Conservation (phyloP, 2,113 vertebrate genomes). For the Apodemus sylvaticus region DNA sequence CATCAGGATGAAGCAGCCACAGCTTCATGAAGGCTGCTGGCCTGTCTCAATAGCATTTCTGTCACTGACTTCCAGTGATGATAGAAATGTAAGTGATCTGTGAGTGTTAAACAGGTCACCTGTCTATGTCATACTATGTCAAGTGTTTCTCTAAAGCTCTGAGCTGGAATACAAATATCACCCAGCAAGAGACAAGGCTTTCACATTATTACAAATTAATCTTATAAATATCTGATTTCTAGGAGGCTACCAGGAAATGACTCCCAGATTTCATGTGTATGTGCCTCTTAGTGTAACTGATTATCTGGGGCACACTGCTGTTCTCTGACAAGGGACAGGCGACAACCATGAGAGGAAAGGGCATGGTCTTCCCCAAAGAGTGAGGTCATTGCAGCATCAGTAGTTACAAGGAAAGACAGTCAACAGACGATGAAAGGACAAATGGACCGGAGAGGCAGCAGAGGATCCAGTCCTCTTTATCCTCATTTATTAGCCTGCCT, state of each 20-base stretch:
- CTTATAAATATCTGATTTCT: constrained; percentile 54
- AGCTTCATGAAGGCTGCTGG: neutral
- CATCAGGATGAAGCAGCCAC: neutral
- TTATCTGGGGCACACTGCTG: neutral
- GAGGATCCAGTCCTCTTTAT: neutral
- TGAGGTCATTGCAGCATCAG: neutral
- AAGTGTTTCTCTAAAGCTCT: constrained; percentile 38
- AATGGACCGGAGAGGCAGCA: neutral
- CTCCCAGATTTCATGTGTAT: neutral
- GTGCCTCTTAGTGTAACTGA: neutral
- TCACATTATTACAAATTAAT: constrained; percentile 57
- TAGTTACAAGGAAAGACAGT: neutral
- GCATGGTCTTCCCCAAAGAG: neutral
- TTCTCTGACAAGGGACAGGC: constrained; percentile 24
- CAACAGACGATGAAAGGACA: neutral
- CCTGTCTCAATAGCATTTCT: neutral
- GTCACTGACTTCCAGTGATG: neutral
- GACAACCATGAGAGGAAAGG: neutral
- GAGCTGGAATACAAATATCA: constrained; percentile 14
- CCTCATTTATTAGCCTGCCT: neutral
- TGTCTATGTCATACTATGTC: constrained; percentile 52
- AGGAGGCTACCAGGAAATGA: constrained; percentile 50
- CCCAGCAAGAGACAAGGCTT: constrained; percentile 42
- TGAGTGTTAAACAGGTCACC: constrained; percentile 12
- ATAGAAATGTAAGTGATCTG: constrained; percentile 18